Base-by-base conservation (phyloP, 1,140 invertebrate genomes). In the Pinna nobilis region DNA sequence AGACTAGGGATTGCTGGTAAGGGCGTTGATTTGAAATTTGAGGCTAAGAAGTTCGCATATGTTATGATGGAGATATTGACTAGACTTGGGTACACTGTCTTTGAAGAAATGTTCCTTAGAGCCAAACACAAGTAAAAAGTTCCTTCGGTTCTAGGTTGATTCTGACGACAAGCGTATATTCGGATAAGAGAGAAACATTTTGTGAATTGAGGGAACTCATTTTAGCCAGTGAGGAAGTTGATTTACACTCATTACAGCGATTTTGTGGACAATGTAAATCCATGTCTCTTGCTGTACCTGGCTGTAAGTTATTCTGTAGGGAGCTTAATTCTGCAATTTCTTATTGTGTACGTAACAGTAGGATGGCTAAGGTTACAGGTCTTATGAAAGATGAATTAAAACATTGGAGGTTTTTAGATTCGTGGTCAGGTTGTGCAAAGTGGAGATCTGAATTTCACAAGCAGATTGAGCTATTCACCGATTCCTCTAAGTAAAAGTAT, bases 201-300 rank as follows among this genome's bases (percentile, higher is more conserved):
- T 25, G 20, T 53, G 9, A 4, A 51, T 47, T 75, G 20, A 63
- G 66, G 32, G 60, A 70, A 28, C 18, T n/a, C 3, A 59, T 75
- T 18, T 18, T 75, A 4, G 15, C 33, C 20, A 7, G 30, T 18
- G 13, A 63, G 18, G 33, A 49, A 3, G 59, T 75, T 28, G 41
- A 57, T 47, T 25, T 65, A 18, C 53, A 39, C 23, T 65, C 51
- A 2, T 30, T 73, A 33, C 70, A 73, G 30, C 20, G 61, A 13
- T 65, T 66, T 57, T 15, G 20, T 20, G 70, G 59, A 3, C 41
- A 73, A 61, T 68, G 47, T 33, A 69, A 69, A 47, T 75, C 65
- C 28, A 57, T 75, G 49, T n/a, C 35, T 18, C 32, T 70, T 1
- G 73, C 41, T 1, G 60, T 70, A 28, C 73, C 73, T 18, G 73